Base-by-base conservation (phyloP, 2,113 vertebrate genomes). In the Onychostruthus taczanowskii region DNA sequence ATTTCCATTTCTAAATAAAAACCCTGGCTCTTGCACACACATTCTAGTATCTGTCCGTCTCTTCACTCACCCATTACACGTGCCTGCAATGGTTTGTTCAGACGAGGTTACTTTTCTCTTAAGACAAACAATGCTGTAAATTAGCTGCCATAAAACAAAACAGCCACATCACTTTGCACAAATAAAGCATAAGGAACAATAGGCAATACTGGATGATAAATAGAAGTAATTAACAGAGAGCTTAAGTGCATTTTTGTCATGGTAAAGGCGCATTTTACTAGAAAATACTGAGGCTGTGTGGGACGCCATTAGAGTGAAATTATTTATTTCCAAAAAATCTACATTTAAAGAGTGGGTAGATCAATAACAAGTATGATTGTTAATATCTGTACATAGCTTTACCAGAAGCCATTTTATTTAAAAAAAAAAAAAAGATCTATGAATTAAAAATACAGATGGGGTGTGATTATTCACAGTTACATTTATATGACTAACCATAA, bases 1-100 rank as follows among this genome's bases (percentile, higher is more conserved):
- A 44, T 87, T 93, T 95, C 46, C 50, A 88, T 85, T 95, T 85
- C 64, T 67, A 79, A 77, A 63, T 43, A 66, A 79, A 79, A 87
- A 20, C 10, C 14, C n/a, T 72, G 20, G 5, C 16, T 79, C 43
- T 78, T 55, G n/a, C 10, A 7, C 46, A 37, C 53, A 79, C 3
- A 3, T 72, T 78, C 33, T 56, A 41, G 44, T 81, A 46, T 74
- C 43, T 70, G n/a, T 18, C 53, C 1, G 0, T 70, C 68, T 91
- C 74, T 67, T 81, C 52, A 41, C 30, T 72, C 28, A 43, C 7
- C 23, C 62, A 18, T 82, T 79, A 53, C 39, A 27, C 11, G 15
- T 63, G 39, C 16, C 28, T 76, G n/a, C n/a, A 53, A 17, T 50
- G 18, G 31, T n/a, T 87, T 64, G 22, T 41, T 90, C 62, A 33